A percentile compares a stretch with the other conserved stretches of the same genome.
Evolutionary conservation across 2,797 vertebrate genomes (phyloP).

Genomic region (Pogonophryne albipinna): DNA sequence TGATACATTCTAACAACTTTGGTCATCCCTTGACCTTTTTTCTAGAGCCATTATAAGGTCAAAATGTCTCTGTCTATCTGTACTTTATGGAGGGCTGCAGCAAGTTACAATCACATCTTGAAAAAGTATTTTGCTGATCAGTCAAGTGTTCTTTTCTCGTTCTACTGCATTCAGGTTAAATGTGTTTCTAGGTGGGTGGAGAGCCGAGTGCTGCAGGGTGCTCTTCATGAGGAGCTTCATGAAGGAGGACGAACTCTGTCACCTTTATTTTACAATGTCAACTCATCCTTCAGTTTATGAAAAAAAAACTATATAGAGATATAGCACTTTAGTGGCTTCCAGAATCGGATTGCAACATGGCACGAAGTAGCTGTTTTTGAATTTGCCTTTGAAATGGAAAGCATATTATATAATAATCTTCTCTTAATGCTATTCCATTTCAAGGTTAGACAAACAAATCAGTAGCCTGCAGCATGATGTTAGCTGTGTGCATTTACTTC

Average conservation of each 20-base stretch:
- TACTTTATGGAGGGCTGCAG: conserved; percentile 21
- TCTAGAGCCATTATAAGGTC: background rate
- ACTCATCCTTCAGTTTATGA: conserved; percentile 16
- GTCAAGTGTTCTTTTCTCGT: conserved; percentile 28
- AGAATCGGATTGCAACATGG: conserved; percentile 14
- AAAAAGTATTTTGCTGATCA: conserved; percentile 28
- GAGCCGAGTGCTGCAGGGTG: conserved; percentile 49
- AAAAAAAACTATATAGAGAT: background rate
- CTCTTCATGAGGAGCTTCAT: conserved; percentile 41
- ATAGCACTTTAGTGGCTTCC: background rate
- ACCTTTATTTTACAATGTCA: conserved; percentile 54
- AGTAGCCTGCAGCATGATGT: conserved; percentile 13
- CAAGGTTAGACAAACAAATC: background rate
- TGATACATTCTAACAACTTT: background rate
- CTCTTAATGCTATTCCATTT: background rate
- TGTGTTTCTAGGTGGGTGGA: conserved; percentile 60
- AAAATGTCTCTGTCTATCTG: no score
- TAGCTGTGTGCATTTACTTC: conserved; percentile 16
- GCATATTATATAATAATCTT: conserved; percentile 9
- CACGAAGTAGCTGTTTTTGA: conserved; percentile 4
- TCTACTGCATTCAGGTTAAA: conserved; percentile 39
- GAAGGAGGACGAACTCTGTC: conserved; percentile 35
- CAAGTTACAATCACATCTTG: conserved; percentile 4
- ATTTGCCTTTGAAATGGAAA: conserved; percentile 23
- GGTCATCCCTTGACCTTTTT: background rate